Evolutionary conservation across 2,113 vertebrate genomes (phyloP).

Genomic region (Platycercus adscitus): DNA sequence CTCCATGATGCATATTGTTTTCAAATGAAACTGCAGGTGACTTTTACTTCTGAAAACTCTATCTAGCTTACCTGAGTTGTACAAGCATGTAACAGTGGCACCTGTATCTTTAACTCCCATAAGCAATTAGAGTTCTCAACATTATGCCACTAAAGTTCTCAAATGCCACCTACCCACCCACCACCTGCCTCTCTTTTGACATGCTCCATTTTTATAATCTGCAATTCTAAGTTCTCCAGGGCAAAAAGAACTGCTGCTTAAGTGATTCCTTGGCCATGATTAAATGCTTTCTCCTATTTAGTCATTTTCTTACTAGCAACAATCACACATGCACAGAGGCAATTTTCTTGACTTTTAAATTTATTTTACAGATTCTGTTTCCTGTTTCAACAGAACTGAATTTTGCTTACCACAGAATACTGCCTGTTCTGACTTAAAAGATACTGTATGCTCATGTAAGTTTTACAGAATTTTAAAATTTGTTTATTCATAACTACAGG

Average conservation of each 20-base stretch:
- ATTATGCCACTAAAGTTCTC: background rate
- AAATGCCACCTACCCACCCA: background rate
- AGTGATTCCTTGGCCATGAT: background rate
- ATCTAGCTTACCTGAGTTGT: background rate
- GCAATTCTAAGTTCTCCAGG: background rate
- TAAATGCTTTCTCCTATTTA: background rate
- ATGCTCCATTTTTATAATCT: background rate
- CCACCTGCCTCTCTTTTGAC: background rate
- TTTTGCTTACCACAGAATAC: conserved; percentile 21
- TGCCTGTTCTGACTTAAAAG: conserved; percentile 10
- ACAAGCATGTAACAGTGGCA: background rate
- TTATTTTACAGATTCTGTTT: conserved; percentile 45
- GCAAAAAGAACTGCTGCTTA: background rate
- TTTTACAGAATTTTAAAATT: background rate
- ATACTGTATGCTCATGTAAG: conserved; percentile 42
- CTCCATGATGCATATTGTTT: background rate
- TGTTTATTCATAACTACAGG: background rate
- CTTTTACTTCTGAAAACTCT: background rate
- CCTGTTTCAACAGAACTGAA: background rate
- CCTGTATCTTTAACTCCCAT: background rate
- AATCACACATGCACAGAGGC: background rate
- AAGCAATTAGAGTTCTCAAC: background rate
- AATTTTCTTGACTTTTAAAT: background rate
- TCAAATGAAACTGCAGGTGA: background rate
- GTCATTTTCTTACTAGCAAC: background rate